Evolutionary conservation across 2,888 invertebrate species (phyloP).

Genomic region (Stegophylla sp.): DNA sequence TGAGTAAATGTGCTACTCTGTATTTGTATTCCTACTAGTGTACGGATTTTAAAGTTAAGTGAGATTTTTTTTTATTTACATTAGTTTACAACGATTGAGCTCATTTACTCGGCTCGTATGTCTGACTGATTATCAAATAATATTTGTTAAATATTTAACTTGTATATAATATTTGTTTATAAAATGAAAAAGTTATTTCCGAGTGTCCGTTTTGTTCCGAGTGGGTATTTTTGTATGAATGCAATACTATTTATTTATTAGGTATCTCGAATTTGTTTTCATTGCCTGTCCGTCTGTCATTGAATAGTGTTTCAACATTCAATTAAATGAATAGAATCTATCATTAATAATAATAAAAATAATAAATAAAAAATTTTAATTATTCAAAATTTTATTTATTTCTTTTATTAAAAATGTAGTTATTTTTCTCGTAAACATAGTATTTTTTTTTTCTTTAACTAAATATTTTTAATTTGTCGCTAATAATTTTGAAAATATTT

Average conservation of each 20-base stretch:
- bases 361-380: constrained; percentile 1
- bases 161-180: constrained; percentile 58
- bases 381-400: constrained; percentile 27
- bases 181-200: constrained; percentile 48
- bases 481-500: constrained; percentile 25
- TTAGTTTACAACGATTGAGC: constrained; percentile 56
- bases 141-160: constrained; percentile 57
- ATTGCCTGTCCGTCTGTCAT: constrained; percentile 55
- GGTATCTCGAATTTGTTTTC: constrained; percentile 44
- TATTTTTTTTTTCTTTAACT: constrained; percentile 26
- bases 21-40: constrained; percentile 58
- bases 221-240: constrained; percentile 59
- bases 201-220: constrained; percentile 57
- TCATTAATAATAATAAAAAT: constrained; percentile 7
- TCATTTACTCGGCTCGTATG: constrained; percentile 59
- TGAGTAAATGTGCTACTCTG: constrained; percentile 59
- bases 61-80: constrained; percentile 54
- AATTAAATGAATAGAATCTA: constrained; percentile 41
- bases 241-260: constrained; percentile 55
- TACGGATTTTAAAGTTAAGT: constrained; percentile 58
- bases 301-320: constrained; percentile 37
- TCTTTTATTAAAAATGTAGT: constrained; percentile 27
- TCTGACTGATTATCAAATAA: constrained; percentile 59
- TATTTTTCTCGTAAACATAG: constrained; percentile 16
- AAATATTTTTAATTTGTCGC: not conserved